phyloP scores from a whole-genome alignment of 2,888 invertebrate species.

The Pristionchus japonicus region DNA sequence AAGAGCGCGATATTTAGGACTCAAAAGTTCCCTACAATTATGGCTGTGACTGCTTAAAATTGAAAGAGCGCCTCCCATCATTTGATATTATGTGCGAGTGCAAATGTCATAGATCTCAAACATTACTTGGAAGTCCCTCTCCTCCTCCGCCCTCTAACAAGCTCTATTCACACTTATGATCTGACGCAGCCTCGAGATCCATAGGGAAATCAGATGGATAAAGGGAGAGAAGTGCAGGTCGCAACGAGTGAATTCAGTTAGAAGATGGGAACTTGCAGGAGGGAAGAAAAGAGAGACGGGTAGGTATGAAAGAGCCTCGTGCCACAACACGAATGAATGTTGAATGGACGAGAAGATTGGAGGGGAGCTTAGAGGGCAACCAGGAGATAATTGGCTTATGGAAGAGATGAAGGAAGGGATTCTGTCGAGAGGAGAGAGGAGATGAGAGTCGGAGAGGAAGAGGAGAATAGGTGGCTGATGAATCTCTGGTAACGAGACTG shows the following conservation, averaged over 20 bases:
- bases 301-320: neutral
- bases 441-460: too few relatives aligned
- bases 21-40: neutral
- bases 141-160: neutral
- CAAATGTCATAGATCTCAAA: neutral
- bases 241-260: neutral
- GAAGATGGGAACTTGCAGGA: neutral
- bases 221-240: neutral
- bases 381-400: neutral
- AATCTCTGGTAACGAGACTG: neutral
- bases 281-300: neutral
- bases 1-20: neutral
- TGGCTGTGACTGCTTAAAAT: neutral
- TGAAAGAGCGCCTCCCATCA: neutral
- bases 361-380: neutral
- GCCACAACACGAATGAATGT: neutral
- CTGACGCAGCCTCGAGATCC: neutral
- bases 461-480: neutral
- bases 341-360: neutral
- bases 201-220: neutral
- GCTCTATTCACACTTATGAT: slow-evolving; percentile 11
- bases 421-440: too few relatives aligned
- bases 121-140: neutral
- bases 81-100: neutral
- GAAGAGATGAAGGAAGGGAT: too few relatives aligned